Conservation (phyloP, 2,797 vertebrate species). For the Buphagus erythrorhynchus region DNA sequence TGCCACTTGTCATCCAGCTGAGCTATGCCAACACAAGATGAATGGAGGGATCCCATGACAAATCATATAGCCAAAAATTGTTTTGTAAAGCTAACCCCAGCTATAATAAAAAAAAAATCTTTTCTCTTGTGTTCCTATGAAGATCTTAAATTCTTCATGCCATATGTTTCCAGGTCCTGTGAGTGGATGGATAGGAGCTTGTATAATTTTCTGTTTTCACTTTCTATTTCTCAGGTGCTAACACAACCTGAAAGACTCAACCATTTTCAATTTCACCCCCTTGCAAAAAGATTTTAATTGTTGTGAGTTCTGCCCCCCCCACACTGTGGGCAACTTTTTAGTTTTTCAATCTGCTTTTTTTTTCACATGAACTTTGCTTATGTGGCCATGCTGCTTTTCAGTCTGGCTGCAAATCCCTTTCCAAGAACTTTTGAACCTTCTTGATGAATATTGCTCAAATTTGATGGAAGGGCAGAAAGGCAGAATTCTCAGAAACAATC, state of each 20-base stretch:
- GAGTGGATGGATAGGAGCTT: not conserved
- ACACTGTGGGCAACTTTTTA: not conserved
- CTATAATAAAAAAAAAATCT: not conserved
- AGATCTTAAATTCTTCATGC: not conserved
- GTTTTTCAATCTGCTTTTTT: not conserved
- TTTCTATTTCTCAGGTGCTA: not conserved
- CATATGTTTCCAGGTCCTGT: not conserved
- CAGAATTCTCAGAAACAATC: not conserved
- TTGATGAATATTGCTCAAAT: not conserved
- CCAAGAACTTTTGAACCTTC: not conserved
- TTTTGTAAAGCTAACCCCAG: not conserved
- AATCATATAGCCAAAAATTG: not conserved
- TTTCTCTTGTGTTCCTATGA: not conserved
- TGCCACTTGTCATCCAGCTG: not conserved
- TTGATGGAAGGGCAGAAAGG: not conserved
- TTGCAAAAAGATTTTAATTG: not conserved
- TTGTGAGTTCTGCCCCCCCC: rapidly evolving
- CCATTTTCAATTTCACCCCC: not conserved
- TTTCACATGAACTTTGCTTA: not conserved
- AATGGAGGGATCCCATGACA: not conserved
- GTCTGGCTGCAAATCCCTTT: not conserved
- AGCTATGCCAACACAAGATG: not conserved
- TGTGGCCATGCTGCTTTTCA: not conserved
- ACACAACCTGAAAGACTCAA: not conserved
- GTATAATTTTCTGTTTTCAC: not conserved